Base-by-base conservation (phyloP, 1,140 invertebrate genomes). In the Amyelois transitella region DNA sequence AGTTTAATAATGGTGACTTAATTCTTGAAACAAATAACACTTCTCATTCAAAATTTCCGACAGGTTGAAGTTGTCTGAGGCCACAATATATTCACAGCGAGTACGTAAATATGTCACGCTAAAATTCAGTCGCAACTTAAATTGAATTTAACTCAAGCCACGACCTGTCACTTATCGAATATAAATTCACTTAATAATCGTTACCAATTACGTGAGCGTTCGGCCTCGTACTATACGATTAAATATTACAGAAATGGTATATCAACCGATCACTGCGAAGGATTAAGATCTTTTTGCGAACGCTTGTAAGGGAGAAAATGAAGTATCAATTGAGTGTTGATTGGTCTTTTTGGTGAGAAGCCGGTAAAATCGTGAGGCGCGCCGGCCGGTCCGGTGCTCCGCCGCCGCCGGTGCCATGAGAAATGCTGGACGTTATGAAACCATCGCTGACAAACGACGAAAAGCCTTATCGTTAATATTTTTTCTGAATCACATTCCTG, bases 181-280 rank as follows among this genome's bases (percentile, higher is more conserved):
- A 82, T 86, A 81, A 81, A 86, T 81, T 81, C 74, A 73, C 63
- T 71, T 75, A 77, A 82, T 83, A 82, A 82, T 86, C 75, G 72
- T 79, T 81, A 73, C 75, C 80, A 79, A 83, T 82, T 86, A 83
- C 70, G 72, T 74, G 72, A 77, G 66, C 60, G 70, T 74, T 70
- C 62, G 65, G 72, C 73, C 72, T 81, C 74, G 78, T 73, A 67
- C 54, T 43, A 43, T 58, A 53, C 67, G 61, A 72, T 72, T 57
- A 60, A 71, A 62, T 62, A 66, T 66, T 57, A 62, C 64, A 67
- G 62, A 70, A 77, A 75, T 64, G 70, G 52, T 60, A 18, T 51
- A 67, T 68, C 44, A 20, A 25, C 50, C 55, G 53, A 65, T 65
- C 58, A 66, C 28, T 66, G 62, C 62, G 62, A 60, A 51, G 69